Evolutionary conservation across 2,797 vertebrate species (phyloP), one percentile per base, ranked within the genome.

Genomic region (Cottoperca gobio): DNA sequence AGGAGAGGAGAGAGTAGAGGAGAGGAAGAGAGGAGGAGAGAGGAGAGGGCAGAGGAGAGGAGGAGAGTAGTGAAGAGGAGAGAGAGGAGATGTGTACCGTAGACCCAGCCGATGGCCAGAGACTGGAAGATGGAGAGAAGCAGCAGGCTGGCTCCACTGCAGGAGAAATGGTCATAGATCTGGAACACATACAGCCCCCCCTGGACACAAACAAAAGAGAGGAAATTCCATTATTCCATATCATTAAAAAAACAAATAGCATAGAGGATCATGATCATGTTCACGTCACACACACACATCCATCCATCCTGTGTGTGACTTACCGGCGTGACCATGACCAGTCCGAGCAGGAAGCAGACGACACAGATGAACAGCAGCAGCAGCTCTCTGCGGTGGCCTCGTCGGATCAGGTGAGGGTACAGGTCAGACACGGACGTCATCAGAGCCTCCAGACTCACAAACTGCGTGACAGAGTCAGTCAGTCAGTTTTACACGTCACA

Each of bases 141-240:
- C 79, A 99, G 94, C 73, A 98, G 91, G 82, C 96, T 97, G 0
- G 84, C 95, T 50, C 97, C 97, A 0, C 97, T 98, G 88, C 95
- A 96, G 68, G 96, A 97, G 9, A 96, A 98, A 63, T 97, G 96
- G 82, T 97, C 97, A 39, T 97, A 97, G 72, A 99, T 94, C 94
- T 99, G 97, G 91, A 98, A 99, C 85, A 99, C 90, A 40, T 98
- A 98, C 82, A 99, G 95, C 8, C 97, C 97, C 0, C 96, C 96
- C 97, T 98, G 90, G 24, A 60, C 40, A 58, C 28, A 63, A 3
- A 61, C 39, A 58, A 2, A 26, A 54, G 21, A 61, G 45, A 31
- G 37, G 45, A 40, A 24, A 24, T 5, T 2, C 4, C 6, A 58
- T 62, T 33, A 60, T 4, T 77, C 9, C n/a, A 26, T 1, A 0